Base-by-base conservation (phyloP, 53 echinoderm and acorn worm species). In the Pentamera pediparva region DNA sequence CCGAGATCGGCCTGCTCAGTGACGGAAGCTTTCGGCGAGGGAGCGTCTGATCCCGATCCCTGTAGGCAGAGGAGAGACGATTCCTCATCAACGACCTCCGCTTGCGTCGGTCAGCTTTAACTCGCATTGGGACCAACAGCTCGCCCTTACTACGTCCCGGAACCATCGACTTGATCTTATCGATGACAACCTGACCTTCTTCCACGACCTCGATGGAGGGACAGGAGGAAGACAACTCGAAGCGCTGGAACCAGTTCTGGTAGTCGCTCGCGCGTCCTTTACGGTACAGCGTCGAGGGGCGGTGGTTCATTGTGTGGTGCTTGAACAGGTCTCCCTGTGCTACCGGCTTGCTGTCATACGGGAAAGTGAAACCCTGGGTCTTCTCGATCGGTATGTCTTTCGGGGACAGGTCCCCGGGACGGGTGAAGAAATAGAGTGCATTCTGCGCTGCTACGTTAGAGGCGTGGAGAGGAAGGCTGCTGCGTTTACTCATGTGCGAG, bases 221-320 rank as follows among this genome's bases (percentile, higher is more conserved):
- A 27, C 65, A 65, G 10, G 65, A 65, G 5, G 39, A 39, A 40
- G 65, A 65, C 5, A 65, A 27, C 38, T 65, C 39, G 39, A 35
- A 65, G 12, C 38, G 65, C 39, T 65, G 65, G 22, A 65, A 65
- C 65, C 65, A 65, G 12, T 65, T 65, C 39, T 65, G 65, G 26
- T 65, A 65, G 26, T 65, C 65, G 25, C 67, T 67, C 10, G 41
- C 45, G 17, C 67, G 21, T 27, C 40, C 30, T 28, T 45, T 67
- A 5, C 67, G 27, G 15, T 43, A 21, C 43, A 67, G 9, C 13
- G 67, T 38, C 0, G 67, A 67, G 67, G 67, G 22, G 30, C 67
- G 1, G 24, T 40, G n/a, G 39, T 67, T 67, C 45, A 67, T 1
- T 4, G 67, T 67, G 18, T 67, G 67, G 27, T 43, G 45, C 27